A percentile compares a stretch with the other conserved stretches of the same genome.
Conservation (phyloP, 2,113 vertebrate species). For the Oryzias javanicus region DNA sequence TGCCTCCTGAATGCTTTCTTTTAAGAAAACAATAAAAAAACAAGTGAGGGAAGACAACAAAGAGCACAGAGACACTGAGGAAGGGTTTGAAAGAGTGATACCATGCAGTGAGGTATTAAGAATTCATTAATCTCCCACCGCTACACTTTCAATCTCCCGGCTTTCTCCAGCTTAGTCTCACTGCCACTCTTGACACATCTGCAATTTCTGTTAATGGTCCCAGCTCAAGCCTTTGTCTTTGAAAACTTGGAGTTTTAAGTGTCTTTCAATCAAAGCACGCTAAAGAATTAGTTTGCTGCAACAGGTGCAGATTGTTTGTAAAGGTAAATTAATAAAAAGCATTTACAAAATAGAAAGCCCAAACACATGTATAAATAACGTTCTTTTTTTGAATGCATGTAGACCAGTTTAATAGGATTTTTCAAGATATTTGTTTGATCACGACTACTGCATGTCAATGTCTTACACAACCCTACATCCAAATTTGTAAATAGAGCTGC, state of each 20-base stretch:
- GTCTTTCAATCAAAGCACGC: background rate
- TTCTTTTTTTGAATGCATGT: too few relatives aligned
- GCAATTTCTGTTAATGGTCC: constrained; percentile 22
- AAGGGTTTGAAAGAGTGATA: constrained; percentile 26
- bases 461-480: background rate
- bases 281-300: background rate
- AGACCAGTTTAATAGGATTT: background rate
- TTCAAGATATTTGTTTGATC: background rate
- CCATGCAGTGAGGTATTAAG: constrained; percentile 54
- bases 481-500: constrained; percentile 1
- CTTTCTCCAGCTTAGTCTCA: constrained; percentile 33
- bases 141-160: constrained; percentile 32
- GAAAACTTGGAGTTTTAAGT: background rate
- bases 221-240: constrained; percentile 10
- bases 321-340: too few relatives aligned
- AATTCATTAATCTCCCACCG: constrained; percentile 59
- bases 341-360: too few relatives aligned
- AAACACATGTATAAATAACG: too few relatives aligned
- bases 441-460: background rate
- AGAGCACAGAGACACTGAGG: constrained; percentile 22
- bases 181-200: constrained; percentile 33
- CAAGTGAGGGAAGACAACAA: constrained; percentile 4
- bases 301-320: too few relatives aligned
- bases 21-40: constrained; percentile 45
- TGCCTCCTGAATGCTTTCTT: constrained; percentile 48